Conservation (phyloP, 2,797 vertebrate genomes). For the Anguilla anguilla region DNA sequence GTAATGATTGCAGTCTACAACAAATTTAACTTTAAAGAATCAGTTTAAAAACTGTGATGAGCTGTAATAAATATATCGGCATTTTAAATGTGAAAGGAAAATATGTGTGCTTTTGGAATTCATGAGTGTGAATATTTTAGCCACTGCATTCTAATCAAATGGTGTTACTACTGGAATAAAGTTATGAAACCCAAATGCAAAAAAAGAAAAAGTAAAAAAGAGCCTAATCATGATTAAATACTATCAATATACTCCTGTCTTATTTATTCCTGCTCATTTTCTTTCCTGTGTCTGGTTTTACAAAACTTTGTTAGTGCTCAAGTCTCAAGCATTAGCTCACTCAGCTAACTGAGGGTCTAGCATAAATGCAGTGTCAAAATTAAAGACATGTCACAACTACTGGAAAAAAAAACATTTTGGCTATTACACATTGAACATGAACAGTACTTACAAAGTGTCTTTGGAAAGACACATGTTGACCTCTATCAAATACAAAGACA, state of each 20-base stretch:
- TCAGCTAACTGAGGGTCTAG: background rate
- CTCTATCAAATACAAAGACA: background rate
- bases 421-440: background rate
- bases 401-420: background rate
- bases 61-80: background rate
- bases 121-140: background rate
- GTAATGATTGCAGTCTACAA: background rate
- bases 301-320: background rate
- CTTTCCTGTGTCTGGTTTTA: background rate
- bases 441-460: background rate
- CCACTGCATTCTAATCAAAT: background rate
- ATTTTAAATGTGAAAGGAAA: conserved; percentile 1
- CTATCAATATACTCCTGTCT: background rate
- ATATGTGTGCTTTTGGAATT: background rate
- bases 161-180: background rate
- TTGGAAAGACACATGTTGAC: background rate
- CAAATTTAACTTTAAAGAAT: background rate
- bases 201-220: background rate
- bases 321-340: background rate
- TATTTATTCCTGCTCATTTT: background rate
- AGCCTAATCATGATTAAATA: background rate
- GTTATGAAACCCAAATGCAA: background rate
- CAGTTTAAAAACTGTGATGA: background rate
- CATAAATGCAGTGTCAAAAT: background rate
- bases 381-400: background rate